Conservation (phyloP, 2,113 vertebrate genomes). For the Xenopus laevis region DNA sequence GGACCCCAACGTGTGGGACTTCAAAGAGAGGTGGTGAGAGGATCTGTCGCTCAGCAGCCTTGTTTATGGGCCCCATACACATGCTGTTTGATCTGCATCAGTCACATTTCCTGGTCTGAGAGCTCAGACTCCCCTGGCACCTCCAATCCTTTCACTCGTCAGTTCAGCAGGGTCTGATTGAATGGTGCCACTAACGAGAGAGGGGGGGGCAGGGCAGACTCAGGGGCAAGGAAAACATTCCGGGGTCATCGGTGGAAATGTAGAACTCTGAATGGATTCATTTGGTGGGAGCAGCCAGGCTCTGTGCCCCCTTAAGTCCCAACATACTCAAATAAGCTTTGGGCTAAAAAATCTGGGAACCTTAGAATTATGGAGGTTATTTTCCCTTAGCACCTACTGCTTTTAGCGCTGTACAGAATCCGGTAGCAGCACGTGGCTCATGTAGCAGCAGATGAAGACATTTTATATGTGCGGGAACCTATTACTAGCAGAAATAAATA, state of each 20-base stretch:
- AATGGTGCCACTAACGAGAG: conserved; percentile 36
- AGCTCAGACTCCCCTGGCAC: conserved; percentile 37
- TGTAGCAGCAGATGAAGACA: too few relatives aligned
- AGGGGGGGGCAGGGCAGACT: conserved; percentile 1
- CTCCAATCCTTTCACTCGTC: conserved; percentile 42
- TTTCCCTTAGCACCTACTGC: too few relatives aligned
- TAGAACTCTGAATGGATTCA: conserved; percentile 12
- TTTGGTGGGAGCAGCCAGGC: neutral
- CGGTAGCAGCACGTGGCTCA: too few relatives aligned
- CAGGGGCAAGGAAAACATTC: neutral
- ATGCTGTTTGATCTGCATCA: conserved; percentile 42
- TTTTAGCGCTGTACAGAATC: too few relatives aligned
- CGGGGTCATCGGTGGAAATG: conserved; percentile 1
- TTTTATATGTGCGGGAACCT: too few relatives aligned
- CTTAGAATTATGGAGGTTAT: too few relatives aligned
- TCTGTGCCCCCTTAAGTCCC: too few relatives aligned
- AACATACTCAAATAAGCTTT: too few relatives aligned
- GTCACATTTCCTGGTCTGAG: conserved; percentile 41
- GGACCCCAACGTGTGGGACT: conserved; percentile 39
- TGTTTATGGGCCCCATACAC: conserved; percentile 38
- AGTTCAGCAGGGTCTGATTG: conserved; percentile 38
- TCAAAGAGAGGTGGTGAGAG: conserved; percentile 43
- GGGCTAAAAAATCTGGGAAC: too few relatives aligned
- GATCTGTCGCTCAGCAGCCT: conserved; percentile 32
- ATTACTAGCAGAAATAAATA: too few relatives aligned